Evolutionary conservation across 2,888 invertebrate species (phyloP).

Genomic region (Tigriopus californicus): DNA sequence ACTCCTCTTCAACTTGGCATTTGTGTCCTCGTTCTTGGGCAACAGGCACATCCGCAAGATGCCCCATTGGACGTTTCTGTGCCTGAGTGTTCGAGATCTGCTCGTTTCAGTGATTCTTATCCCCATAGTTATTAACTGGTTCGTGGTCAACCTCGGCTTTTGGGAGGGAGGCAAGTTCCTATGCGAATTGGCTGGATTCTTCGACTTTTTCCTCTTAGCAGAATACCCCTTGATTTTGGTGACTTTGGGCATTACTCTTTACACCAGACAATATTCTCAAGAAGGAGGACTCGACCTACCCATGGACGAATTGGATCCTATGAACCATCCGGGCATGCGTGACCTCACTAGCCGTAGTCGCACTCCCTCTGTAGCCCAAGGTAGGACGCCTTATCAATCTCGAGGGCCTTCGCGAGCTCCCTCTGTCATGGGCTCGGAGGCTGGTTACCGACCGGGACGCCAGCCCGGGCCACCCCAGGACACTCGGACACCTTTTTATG

Average conservation of each 20-base stretch:
- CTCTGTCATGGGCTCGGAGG: neutral
- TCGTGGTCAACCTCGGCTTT: neutral
- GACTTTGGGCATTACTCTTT: neutral
- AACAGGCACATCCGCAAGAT: neutral
- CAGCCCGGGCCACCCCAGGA: neutral
- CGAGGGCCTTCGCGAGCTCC: neutral
- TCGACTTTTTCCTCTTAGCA: slow-evolving; percentile 1
- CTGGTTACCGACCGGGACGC: neutral
- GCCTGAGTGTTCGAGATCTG: neutral
- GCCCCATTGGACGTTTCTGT: neutral
- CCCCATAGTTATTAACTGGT: slow-evolving; percentile 1
- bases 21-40: neutral
- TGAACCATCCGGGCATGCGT: neutral
- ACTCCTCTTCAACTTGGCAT: neutral
- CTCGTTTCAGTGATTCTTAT: neutral
- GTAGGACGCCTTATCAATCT: neutral
- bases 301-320: neutral
- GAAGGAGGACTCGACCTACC: neutral
- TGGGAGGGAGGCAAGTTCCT: neutral
- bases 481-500: neutral
- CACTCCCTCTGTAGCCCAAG: neutral
- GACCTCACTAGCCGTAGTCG: neutral
- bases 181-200: slow-evolving; percentile 3
- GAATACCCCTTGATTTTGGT: slow-evolving; percentile 8
- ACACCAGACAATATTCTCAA: slow-evolving; percentile 9